These are phyloP conservation scores for Pholis gunnellus DNA, from an alignment of 2,113 vertebrate genomes.

Conservation along the genomic window DNA sequence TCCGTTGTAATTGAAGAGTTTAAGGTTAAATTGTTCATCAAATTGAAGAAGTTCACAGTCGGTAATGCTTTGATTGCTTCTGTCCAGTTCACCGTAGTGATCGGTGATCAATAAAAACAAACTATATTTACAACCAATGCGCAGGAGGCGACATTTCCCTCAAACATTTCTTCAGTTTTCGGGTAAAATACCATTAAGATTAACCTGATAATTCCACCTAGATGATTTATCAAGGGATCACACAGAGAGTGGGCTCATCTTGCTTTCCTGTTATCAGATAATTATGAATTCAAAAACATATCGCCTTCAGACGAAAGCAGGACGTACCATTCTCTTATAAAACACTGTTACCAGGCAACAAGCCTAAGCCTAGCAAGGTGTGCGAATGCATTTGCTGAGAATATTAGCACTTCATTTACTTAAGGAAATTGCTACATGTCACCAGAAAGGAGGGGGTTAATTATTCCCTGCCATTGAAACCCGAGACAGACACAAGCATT, in stretches of 20 bases:
- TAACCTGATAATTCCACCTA: background rate
- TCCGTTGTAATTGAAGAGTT: background rate
- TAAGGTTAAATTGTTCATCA: background rate
- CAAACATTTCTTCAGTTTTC: background rate
- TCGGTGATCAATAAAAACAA: background rate
- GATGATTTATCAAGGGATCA: slow-evolving; percentile 16
- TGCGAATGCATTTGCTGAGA: slow-evolving; percentile 51
- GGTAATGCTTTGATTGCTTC: background rate
- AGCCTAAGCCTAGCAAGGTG: slow-evolving; percentile 32
- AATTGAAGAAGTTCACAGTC: background rate
- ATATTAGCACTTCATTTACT: slow-evolving; percentile 72
- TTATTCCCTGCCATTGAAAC: slow-evolving; percentile 57
- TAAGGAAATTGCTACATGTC: slow-evolving; percentile 64
- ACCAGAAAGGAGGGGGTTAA: slow-evolving; percentile 54
- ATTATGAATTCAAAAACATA: slow-evolving; percentile 39
- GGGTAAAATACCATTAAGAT: slow-evolving; percentile 2
- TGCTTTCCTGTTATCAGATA: background rate
- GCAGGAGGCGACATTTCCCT: background rate
- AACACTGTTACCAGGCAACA: slow-evolving; percentile 72
- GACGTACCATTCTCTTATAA: slow-evolving; percentile 36
- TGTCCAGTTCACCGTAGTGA: background rate
- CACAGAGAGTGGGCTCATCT: background rate
- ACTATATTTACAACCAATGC: background rate
- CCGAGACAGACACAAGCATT: slow-evolving; percentile 7
- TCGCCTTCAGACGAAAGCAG: slow-evolving; percentile 37